Base-by-base conservation (phyloP, 2,797 vertebrate genomes). In the Microctenopoma stevenorrisi region DNA sequence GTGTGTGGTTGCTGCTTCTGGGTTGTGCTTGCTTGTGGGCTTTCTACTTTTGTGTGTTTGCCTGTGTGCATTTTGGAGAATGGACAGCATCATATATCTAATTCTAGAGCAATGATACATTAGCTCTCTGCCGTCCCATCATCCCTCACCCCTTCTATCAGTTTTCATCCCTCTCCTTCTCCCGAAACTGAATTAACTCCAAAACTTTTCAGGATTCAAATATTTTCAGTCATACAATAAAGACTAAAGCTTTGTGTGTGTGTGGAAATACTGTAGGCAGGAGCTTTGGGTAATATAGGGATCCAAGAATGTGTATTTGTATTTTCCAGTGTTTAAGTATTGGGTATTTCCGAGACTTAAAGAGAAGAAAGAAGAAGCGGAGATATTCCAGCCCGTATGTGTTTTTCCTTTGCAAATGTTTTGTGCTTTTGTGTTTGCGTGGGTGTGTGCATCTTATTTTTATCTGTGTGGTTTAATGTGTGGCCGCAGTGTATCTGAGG, bases 21-120 rank as follows among this genome's bases (percentile, higher is more conserved):
- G 12, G 2, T 42, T 42, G 38, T 44, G 47, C 35, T 28, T 76
- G 22, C 53, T 57, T 75, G 26, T 72, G 61, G 43, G 10, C 13
- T 26, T 58, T 49, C 13, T 37, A 2, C 61, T 25, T 25, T 30
- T 73, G 25, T 64, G 22, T 68, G 12, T 67, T 26, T 44, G 16
- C 33, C 30, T 48, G 26, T n/a, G 51, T 53, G 0, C 37, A 33
- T 56, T 55, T n/a, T 10, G 42, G 14, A n/a, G 56, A 64, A 61
- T 56, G 57, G 44, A n/a, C 7, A 2, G 60, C 67, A 51, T 79
- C 53, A 49, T 61, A 60, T 76, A 72, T 82, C 66, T 68, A 72
- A 76, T 67, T 82, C 72, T 62, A 71, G 35, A 46, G 63, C 64
- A 56, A 40, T 83, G 65, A 79, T 60, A 60, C 54, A 51, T 70